Conservation (phyloP, 2,888 invertebrate genomes). For the Acleris emargana region DNA sequence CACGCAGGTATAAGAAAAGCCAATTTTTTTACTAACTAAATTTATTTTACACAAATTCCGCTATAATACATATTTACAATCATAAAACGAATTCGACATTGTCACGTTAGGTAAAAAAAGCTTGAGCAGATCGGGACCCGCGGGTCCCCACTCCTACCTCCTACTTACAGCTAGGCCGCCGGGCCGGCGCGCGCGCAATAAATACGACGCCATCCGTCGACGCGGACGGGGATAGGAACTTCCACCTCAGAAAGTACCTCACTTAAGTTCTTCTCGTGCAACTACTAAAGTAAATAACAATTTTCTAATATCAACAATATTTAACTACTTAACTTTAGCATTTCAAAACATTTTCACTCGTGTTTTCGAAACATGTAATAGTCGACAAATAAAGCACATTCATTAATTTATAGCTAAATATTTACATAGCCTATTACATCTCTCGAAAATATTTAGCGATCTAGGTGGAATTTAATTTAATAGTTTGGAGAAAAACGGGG, state of each 20-base stretch:
- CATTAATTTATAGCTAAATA: constrained; percentile 28
- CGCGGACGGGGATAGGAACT: constrained; percentile 20
- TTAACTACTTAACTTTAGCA: background rate
- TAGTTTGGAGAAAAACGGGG: constrained; percentile 28
- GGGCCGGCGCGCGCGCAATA: constrained; percentile 28
- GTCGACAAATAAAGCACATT: constrained; percentile 23
- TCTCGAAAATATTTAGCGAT: constrained; percentile 9
- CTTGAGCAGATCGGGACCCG: constrained; percentile 60
- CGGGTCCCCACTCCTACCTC: constrained; percentile 20
- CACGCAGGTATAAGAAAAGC: constrained; percentile 42
- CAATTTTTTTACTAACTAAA: constrained; percentile 67
- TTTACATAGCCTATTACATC: constrained; percentile 16
- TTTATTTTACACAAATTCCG: constrained; percentile 81
- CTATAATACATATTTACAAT: constrained; percentile 84
- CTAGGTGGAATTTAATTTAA: constrained; percentile 23
- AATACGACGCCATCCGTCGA: constrained; percentile 16
- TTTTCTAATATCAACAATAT: constrained; percentile 15
- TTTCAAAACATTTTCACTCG: background rate
- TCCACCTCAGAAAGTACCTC: constrained; percentile 5
- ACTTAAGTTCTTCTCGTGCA: constrained; percentile 16
- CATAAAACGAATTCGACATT: constrained; percentile 77
- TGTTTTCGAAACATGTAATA: constrained; percentile 21
- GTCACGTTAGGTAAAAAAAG: constrained; percentile 72
- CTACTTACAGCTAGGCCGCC: constrained; percentile 25
- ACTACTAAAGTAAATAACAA: constrained; percentile 36